Evolutionary conservation across 2,113 vertebrate genomes (phyloP).

Genomic region (Upupa epops): DNA sequence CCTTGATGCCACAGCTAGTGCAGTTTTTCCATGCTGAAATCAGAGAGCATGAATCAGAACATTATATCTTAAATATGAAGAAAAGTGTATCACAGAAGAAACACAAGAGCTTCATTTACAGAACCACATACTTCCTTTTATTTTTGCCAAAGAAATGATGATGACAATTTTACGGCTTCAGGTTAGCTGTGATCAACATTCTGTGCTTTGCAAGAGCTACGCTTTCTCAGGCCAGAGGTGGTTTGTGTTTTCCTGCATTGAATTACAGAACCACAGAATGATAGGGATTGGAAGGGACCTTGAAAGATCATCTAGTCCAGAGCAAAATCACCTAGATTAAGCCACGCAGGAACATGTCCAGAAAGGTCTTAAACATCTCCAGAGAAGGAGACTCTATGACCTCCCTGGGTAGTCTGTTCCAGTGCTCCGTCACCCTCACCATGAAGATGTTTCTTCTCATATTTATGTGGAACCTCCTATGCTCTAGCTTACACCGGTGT

Average conservation of each 20-base stretch:
- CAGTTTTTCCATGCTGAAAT: conserved; percentile 85
- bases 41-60: background rate
- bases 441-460: too few relatives aligned
- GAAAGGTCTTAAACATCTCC: too few relatives aligned
- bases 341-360: too few relatives aligned
- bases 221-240: background rate
- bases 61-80: background rate
- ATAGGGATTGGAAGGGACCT: too few relatives aligned
- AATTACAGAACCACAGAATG: background rate
- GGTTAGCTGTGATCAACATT: background rate
- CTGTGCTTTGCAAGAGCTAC: background rate
- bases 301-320: too few relatives aligned
- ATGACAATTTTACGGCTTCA: background rate
- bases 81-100: background rate
- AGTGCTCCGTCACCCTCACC: too few relatives aligned
- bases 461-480: too few relatives aligned
- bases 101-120: background rate
- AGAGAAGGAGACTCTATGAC: too few relatives aligned
- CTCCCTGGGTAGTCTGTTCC: too few relatives aligned
- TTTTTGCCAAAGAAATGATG: background rate
- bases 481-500: too few relatives aligned
- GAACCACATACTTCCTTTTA: background rate
- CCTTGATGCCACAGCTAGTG: conserved; percentile 83
- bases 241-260: background rate
- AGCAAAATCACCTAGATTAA: too few relatives aligned